Percentiles rank a stretch among this genome's conserved stretches.
These are phyloP conservation scores for Coregonus suidteri DNA, from an alignment of 2,797 vertebrate genomes.

Conservation along the genomic window DNA sequence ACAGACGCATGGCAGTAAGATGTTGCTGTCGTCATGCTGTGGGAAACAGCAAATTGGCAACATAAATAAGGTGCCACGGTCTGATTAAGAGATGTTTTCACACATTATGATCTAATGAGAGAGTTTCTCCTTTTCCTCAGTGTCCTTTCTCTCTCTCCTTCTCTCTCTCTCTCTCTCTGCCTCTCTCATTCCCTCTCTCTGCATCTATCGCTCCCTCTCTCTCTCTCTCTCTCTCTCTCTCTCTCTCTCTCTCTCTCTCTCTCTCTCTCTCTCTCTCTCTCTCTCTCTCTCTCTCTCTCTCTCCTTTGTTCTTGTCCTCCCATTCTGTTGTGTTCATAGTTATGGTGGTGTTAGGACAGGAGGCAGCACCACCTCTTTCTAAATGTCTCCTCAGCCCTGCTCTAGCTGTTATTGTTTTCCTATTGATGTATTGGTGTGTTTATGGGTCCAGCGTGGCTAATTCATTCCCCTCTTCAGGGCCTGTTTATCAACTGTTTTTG, in stretches of 20 bases:
- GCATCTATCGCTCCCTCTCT: conserved; percentile 12
- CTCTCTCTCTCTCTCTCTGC: conserved; percentile 24
- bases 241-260: background rate
- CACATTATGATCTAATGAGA: conserved; percentile 81
- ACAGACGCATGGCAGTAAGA: conserved; percentile 56
- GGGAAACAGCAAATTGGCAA: conserved; percentile 78
- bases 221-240: conserved; percentile 7
- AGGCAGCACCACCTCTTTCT: too few relatives aligned
- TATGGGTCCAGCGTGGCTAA: conserved; percentile 73
- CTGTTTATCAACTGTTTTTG: conserved; percentile 74
- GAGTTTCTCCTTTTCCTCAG: conserved; percentile 58
- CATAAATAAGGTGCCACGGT: conserved; percentile 80
- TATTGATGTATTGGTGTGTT: conserved; percentile 70
- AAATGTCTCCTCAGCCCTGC: background rate
- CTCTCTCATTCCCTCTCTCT: background rate
- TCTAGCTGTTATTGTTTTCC: conserved; percentile 65
- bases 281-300: background rate
- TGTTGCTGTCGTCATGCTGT: conserved; percentile 61
- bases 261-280: conserved; percentile 30
- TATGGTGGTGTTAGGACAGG: too few relatives aligned
- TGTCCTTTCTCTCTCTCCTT: conserved; percentile 3
- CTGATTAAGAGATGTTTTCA: conserved; percentile 78
- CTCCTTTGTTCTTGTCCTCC: conserved; percentile 1
- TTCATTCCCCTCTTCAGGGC: conserved; percentile 74
- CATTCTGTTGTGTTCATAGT: background rate